Evolutionary conservation across 2,113 vertebrate genomes (phyloP).

Genomic region (Dendropsophus ebraccatus): DNA sequence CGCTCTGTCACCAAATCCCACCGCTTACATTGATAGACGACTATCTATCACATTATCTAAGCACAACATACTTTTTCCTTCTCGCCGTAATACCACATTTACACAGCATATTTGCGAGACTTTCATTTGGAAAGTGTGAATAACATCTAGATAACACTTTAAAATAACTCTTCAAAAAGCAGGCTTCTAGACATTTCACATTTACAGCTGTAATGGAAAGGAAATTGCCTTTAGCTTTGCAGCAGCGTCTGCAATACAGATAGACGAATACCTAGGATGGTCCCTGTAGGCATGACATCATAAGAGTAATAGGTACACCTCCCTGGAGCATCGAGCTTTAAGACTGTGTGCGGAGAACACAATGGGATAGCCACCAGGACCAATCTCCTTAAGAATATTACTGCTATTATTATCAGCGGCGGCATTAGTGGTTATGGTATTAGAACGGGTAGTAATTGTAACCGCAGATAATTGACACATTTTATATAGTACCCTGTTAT

Average conservation of each 20-base stretch:
- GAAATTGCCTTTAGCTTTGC: conserved; percentile 57
- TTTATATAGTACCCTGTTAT: neutral
- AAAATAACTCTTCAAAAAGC: conserved; percentile 57
- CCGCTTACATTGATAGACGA: neutral
- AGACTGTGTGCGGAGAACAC: neutral
- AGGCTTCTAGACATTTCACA: conserved; percentile 55
- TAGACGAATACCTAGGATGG: conserved; percentile 39
- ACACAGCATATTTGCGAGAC: conserved; percentile 46
- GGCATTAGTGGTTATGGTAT: neutral
- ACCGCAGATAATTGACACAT: neutral
- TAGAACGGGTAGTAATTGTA: neutral
- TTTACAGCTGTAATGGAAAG: conserved; percentile 60
- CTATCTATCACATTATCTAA: conserved; percentile 43
- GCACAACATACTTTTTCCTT: conserved; percentile 29
- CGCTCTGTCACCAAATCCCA: neutral
- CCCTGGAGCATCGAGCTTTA: conserved; percentile 5
- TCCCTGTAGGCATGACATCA: conserved; percentile 53
- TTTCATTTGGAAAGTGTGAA: conserved; percentile 59
- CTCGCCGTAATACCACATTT: conserved; percentile 42
- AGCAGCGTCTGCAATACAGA: conserved; percentile 43
- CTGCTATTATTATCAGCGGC: neutral
- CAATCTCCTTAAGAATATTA: neutral
- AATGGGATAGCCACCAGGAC: neutral
- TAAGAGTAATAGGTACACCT: conserved; percentile 41
- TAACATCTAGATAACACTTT: conserved; percentile 59